phyloP scores from a whole-genome alignment of 64 coral and sea anemone species.

The Acropora tenuis region DNA sequence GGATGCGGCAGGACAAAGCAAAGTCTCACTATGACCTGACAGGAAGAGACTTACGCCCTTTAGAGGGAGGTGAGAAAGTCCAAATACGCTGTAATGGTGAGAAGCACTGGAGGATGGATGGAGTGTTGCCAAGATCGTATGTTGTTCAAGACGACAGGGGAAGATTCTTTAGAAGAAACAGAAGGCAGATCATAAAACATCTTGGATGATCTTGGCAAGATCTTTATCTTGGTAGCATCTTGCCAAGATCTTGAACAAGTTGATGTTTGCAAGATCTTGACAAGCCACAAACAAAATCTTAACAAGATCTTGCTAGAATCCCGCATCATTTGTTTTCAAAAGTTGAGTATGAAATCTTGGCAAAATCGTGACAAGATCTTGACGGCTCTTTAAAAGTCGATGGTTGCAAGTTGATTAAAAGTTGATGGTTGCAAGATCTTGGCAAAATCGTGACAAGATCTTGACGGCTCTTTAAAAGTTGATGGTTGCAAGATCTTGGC shows the following conservation, averaged over 20 bases:
- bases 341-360: neutral
- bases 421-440: no score
- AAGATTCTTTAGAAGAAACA: no score
- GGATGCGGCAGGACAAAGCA: no score
- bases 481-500: no score
- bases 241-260: neutral
- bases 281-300: conserved; percentile 11
- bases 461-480: no score
- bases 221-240: neutral
- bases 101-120: no score
- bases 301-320: neutral
- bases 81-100: no score
- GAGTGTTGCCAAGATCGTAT: no score
- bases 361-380: neutral
- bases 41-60: no score
- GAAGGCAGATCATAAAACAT: neutral
- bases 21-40: no score
- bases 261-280: conserved; percentile 8
- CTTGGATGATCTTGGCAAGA: conserved; percentile 1
- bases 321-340: neutral
- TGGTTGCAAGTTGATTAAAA: neutral
- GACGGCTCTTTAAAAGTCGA: neutral
- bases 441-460: neutral
- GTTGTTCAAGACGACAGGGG: no score
- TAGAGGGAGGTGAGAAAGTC: no score